Evolutionary conservation across 2,113 vertebrate genomes (phyloP).

Genomic region (Thunnus maccoyii): DNA sequence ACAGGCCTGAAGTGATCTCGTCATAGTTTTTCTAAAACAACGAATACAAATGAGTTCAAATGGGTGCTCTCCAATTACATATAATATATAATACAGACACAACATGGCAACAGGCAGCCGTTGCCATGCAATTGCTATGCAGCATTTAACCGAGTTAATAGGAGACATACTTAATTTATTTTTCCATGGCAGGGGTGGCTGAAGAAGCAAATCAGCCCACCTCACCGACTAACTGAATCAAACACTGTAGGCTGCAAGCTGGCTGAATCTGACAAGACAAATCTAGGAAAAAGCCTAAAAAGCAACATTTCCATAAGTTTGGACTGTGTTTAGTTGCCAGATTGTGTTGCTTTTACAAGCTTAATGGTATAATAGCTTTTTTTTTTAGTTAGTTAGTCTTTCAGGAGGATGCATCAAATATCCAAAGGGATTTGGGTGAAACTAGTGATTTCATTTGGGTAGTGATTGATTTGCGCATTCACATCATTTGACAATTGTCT

Average conservation of each 20-base stretch:
- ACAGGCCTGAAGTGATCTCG: no score
- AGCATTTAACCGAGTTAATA: not conserved
- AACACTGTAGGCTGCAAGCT: not conserved
- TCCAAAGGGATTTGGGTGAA: no score
- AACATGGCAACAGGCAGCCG: not conserved
- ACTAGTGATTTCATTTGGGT: no score
- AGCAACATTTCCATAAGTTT: not conserved
- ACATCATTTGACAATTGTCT: not conserved
- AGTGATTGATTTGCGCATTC: not conserved
- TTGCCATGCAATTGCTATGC: not conserved
- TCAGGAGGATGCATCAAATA: not conserved
- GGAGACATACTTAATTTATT: slow-evolving; percentile 20
- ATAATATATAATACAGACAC: not conserved
- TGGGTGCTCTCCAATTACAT: not conserved
- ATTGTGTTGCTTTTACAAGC: not conserved
- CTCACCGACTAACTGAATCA: not conserved
- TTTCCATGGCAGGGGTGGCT: not conserved
- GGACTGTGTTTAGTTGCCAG: not conserved
- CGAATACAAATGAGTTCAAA: no score
- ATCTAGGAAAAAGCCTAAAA: not conserved
- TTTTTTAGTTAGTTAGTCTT: not conserved
- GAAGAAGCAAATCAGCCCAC: slow-evolving; percentile 21
- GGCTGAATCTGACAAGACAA: not conserved
- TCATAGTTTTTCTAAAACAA: no score
- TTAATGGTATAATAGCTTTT: not conserved